These are phyloP conservation scores for Imbricaverruca yamaguchii DNA, from an alignment of 2,888 invertebrate species.

Conservation along the genomic window DNA sequence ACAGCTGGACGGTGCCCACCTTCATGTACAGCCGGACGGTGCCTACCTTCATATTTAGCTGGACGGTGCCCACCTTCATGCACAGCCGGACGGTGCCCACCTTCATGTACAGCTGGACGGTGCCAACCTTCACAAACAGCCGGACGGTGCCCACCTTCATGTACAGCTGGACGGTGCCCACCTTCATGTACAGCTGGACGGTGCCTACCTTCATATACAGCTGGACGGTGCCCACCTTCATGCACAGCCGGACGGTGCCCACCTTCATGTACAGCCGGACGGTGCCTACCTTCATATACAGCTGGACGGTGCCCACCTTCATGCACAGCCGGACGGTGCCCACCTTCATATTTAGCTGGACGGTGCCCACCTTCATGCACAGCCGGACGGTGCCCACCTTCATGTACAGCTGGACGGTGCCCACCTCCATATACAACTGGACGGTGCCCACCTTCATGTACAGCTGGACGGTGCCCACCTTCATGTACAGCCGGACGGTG, in stretches of 20 bases:
- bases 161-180: no score
- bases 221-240: slow-evolving; percentile 99
- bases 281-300: slow-evolving; percentile 98
- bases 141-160: slow-evolving; percentile 99
- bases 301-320: slow-evolving; percentile 98
- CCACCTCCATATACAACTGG: slow-evolving; percentile 98
- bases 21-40: slow-evolving; percentile 99
- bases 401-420: slow-evolving; percentile 98
- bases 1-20: slow-evolving; percentile 92
- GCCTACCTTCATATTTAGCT: slow-evolving; percentile 97
- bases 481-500: slow-evolving; percentile 98
- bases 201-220: slow-evolving; percentile 99
- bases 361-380: slow-evolving; percentile 99
- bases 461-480: no score
- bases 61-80: slow-evolving; percentile 99
- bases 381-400: no score
- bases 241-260: no score
- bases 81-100: no score
- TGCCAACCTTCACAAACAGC: slow-evolving; percentile 97
- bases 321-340: no score
- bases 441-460: slow-evolving; percentile 99
- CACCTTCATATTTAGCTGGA: slow-evolving; percentile 98
- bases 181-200: slow-evolving; percentile 98
- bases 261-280: slow-evolving; percentile 99
- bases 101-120: slow-evolving; percentile 99